Evolutionary conservation across 2,113 vertebrate species (phyloP), one percentile per base, ranked within the genome.

Genomic region (Oncorhynchus nerka): DNA sequence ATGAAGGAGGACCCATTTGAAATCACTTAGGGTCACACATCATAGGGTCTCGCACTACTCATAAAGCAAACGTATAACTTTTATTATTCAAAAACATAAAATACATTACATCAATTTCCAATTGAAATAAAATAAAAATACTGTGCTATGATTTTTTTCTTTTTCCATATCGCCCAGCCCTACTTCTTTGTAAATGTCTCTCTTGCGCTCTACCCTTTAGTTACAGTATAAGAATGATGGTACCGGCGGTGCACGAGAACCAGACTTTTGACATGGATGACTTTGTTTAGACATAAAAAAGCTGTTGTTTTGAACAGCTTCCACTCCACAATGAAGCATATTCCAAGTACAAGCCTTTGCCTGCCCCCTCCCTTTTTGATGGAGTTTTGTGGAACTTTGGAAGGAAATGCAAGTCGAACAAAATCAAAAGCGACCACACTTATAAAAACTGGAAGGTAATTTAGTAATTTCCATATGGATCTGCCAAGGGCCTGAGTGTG

Each of bases 391-490:
- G 65, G 69, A 75, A 55, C 69, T 76, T 71, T 30, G 71, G 61
- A 51, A 2, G 59, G 20, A 70, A 70, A 57, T 67, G n/a, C 49
- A 26, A 30, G 77, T 39, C 62, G 26, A 73, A 11, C 20, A 65
- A 59, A 68, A 71, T 79, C 26, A 30, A 69, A 77, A 66, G 55
- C 32, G 64, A 64, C 69, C 68, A 30, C 55, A 34, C 51, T 66
- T 57, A 70, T 5, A 68, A 77, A 68, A 73, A 5, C 55, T 68
- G 68, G 71, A 79, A 32, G 30, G 70, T 66, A 62, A 76, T 77
- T 68, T 73, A 71, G 48, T 65, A 7, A 70, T 81, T 84, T 84
- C 78, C 75, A 75, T 22, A n/a, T 13, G 7, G 70, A 74, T 77
- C 73, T 78, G 79, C 79, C 79, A 81, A 69, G 70, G n/a, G 24